Conservation (phyloP, 92 coral and sea anemone genomes). For the Heteractis magnifica region DNA sequence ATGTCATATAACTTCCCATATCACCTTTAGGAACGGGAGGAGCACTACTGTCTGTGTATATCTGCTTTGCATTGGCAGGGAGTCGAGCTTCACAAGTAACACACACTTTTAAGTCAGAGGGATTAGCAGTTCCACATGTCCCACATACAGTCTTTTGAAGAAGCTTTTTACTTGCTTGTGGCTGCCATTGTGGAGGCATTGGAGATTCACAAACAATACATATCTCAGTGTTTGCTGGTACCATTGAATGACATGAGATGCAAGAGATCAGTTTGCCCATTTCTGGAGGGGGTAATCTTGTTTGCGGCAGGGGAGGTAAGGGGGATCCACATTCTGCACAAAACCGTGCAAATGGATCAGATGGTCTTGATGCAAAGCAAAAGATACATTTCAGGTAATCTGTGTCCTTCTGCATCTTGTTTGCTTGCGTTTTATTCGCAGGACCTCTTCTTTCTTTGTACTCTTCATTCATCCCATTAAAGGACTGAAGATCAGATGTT, state of each 20-base stretch:
- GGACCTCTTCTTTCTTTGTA: slow-evolving; percentile 45
- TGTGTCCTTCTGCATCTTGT: slow-evolving; percentile 71
- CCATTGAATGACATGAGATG: slow-evolving; percentile 93
- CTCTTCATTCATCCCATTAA: slow-evolving; percentile 52
- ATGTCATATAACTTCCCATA: slow-evolving; percentile 75
- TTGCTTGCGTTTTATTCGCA: slow-evolving; percentile 60
- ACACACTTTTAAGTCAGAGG: slow-evolving; percentile 82
- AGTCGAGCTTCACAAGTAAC: slow-evolving; percentile 87
- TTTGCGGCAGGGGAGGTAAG: slow-evolving; percentile 76
- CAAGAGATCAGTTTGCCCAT: slow-evolving; percentile 95
- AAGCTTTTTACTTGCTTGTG: slow-evolving; percentile 80
- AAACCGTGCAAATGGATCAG: slow-evolving; percentile 96
- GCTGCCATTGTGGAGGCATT: slow-evolving; percentile 90
- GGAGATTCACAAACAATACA: slow-evolving; percentile 95
- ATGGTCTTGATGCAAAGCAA: slow-evolving; percentile 94
- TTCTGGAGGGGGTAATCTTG: slow-evolving; percentile 92
- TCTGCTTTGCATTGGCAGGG: slow-evolving; percentile 86
- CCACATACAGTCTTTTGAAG: slow-evolving; percentile 81
- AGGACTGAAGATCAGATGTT: slow-evolving; percentile 48
- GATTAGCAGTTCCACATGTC: slow-evolving; percentile 91
- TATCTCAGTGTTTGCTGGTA: slow-evolving; percentile 84
- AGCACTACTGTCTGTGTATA: slow-evolving; percentile 74
- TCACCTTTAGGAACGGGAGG: slow-evolving; percentile 90
- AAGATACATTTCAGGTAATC: slow-evolving; percentile 87
- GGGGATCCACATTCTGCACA: slow-evolving; percentile 97